Base-by-base conservation (phyloP, 2,888 invertebrate species). In the Graphium colonna region DNA sequence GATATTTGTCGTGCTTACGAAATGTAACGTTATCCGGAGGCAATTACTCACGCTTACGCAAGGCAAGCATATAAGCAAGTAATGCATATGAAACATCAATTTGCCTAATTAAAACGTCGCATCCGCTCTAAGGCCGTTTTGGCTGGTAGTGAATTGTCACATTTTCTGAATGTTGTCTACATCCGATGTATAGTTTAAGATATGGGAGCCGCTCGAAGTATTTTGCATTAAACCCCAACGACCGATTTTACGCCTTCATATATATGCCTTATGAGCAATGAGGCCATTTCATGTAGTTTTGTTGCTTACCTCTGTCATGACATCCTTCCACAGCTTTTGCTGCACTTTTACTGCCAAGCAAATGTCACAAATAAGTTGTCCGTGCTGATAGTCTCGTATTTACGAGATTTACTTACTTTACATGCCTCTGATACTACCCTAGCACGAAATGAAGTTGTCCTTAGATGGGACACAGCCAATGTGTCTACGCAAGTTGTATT, bases 71-170 rank as follows among this genome's bases (percentile, higher is more conserved):
- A 39, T 40, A 47, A 39, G n/a, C 43, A 42, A 42, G 33, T 42
- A 42, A 44, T 51, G 73, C 69, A 73, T 71, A 73, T 70, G 64
- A 55, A 66, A 67, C 70, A 79, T 77, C 73, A 73, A 76, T 82
- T 82, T 73, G 72, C 69, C 77, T 77, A 82, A 83, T 84, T 81
- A 82, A 78, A 75, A 75, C 60, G 79, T 79, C 76, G 76, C 71
- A 47, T 52, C 47, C 52, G 43, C 12, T 28, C 26, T 12, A 69
- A 71, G 62, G 78, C 65, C 61, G 63, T 64, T 62, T 63, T 65
- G 67, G 69, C 60, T 69, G 39, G 45, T 57, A 54, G 55, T 26
- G 53, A 60, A 65, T 75, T 77, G 77, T 73, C 71, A 76, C 77
- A 77, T 79, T 79, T 79, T 77, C 76, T 62, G 75, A 69, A 73